Conservation (phyloP, 2,113 vertebrate genomes). For the Pteropus alecto region DNA sequence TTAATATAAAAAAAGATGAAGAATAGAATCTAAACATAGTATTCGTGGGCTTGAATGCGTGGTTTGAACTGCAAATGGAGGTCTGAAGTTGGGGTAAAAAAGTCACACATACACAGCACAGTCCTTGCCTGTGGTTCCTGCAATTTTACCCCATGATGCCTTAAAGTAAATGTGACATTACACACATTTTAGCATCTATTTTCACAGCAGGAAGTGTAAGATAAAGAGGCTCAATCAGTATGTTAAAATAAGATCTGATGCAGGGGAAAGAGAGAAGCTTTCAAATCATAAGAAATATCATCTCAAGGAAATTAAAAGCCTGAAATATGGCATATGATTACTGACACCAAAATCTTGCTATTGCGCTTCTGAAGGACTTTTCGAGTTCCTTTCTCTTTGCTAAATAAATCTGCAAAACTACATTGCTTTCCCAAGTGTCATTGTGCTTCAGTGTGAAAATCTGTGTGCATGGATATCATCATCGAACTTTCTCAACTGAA, state of each 20-base stretch:
- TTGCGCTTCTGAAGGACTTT: conserved; percentile 52
- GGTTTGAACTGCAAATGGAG: not conserved
- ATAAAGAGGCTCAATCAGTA: conserved; percentile 75
- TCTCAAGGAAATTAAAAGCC: conserved; percentile 69
- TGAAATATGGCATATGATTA: conserved; percentile 69
- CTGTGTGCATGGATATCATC: not conserved
- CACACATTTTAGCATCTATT: conserved; percentile 67
- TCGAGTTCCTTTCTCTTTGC: conserved; percentile 47
- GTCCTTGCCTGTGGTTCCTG: not conserved
- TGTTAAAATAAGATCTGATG: conserved; percentile 76
- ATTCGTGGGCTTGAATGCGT: not conserved
- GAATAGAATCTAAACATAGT: not conserved
- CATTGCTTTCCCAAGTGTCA: conserved; percentile 28
- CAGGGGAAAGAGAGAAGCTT: conserved; percentile 62
- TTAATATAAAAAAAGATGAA: not conserved
- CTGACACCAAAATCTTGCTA: conserved; percentile 55
- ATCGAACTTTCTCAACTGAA: conserved; percentile 18
- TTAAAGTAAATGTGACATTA: conserved; percentile 73
- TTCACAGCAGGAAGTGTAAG: conserved; percentile 71
- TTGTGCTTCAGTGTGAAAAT: not conserved
- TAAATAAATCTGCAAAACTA: conserved; percentile 54
- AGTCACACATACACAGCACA: not conserved
- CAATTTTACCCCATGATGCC: conserved; percentile 50
- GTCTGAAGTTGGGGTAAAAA: not conserved
- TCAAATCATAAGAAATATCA: conserved; percentile 70